phyloP scores from a whole-genome alignment of 2,113 vertebrate species.

The Fregetta grallaria region DNA sequence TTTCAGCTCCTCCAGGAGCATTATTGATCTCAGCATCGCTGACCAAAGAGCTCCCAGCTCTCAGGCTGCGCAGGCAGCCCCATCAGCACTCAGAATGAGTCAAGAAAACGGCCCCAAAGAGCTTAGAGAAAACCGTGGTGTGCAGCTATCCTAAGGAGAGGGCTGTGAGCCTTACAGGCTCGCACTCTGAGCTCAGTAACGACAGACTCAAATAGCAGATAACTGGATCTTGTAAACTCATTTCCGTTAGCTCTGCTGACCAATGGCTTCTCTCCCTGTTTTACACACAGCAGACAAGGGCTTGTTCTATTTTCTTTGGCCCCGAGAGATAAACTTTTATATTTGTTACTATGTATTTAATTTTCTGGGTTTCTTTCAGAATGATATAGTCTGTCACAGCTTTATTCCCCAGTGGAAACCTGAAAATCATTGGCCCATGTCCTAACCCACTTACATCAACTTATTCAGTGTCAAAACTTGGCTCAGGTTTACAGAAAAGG shows the following conservation, averaged over 20 bases:
- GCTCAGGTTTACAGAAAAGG: neutral
- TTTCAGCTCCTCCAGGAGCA: neutral
- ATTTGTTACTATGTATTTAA: neutral
- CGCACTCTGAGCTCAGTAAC: neutral
- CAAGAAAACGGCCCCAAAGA: accelerated
- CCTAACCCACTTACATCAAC: conserved; percentile 27
- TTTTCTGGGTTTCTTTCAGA: neutral
- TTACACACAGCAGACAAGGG: neutral
- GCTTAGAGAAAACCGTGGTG: neutral
- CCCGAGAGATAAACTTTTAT: neutral
- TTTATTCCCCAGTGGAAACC: neutral
- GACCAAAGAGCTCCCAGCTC: neutral
- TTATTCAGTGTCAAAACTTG: conserved; percentile 12
- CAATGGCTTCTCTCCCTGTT: neutral
- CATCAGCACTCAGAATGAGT: neutral
- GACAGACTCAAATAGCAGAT: neutral
- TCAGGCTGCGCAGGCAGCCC: neutral
- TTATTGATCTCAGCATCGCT: accelerated
- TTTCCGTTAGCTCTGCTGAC: neutral
- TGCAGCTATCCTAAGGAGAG: neutral
- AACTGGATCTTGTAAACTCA: neutral
- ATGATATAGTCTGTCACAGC: neutral
- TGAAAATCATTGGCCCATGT: neutral
- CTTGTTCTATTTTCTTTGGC: neutral
- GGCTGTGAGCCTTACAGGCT: neutral